Conservation (phyloP, 2,113 vertebrate genomes). For the Thamnophis sirtalis region DNA sequence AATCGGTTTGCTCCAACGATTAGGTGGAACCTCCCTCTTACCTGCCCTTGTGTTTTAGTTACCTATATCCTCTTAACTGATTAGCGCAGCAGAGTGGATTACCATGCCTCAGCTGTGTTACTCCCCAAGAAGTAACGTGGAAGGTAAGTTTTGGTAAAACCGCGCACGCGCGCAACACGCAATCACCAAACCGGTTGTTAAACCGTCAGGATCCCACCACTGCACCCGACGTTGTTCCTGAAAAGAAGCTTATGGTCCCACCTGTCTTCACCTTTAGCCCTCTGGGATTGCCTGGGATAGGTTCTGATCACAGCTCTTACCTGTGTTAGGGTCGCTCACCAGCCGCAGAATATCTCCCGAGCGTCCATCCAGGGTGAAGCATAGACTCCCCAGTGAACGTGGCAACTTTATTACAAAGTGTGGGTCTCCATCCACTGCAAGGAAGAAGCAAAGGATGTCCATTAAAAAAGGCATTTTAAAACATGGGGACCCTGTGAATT, state of each 20-base stretch:
- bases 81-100: too few species aligned
- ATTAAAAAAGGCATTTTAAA: not conserved
- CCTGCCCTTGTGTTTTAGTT: too few species aligned
- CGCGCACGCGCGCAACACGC: too few species aligned
- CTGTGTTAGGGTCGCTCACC: conserved; percentile 71
- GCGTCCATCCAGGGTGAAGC: conserved; percentile 78
- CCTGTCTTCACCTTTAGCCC: not conserved
- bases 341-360: conserved; percentile 74
- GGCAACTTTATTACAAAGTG: conserved; percentile 80
- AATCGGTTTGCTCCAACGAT: too few species aligned
- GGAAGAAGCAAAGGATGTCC: not conserved
- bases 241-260: not conserved
- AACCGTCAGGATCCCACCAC: too few species aligned
- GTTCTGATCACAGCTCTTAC: conserved; percentile 40
- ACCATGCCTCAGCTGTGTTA: too few species aligned
- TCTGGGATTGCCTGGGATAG: not conserved
- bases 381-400: conserved; percentile 68
- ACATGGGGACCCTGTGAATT: not conserved
- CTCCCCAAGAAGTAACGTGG: too few species aligned
- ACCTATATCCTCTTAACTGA: too few species aligned
- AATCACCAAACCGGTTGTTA: too few species aligned
- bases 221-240: not conserved
- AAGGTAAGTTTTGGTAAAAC: too few species aligned
- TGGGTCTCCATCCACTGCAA: conserved; percentile 80
- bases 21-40: too few species aligned